A percentile compares a stretch with the other conserved stretches of the same genome.
These are phyloP conservation scores for Tipula vernalis DNA, from an alignment of 2,888 invertebrate genomes.

Conservation along the genomic window DNA sequence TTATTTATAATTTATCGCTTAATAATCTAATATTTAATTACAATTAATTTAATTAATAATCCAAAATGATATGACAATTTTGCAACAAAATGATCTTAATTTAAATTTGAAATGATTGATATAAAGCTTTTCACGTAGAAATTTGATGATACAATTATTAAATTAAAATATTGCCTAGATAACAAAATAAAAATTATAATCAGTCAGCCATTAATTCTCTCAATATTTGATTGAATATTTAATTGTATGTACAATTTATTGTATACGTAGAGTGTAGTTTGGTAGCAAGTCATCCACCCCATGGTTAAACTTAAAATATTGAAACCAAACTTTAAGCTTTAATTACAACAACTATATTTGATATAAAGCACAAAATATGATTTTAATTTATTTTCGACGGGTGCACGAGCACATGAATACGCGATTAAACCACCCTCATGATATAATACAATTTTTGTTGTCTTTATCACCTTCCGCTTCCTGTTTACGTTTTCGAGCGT, in stretches of 20 bases:
- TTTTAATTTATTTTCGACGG: neutral
- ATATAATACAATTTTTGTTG: constrained; percentile 74
- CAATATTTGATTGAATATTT: constrained; percentile 4
- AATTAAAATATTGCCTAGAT: neutral
- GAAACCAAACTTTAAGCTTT: neutral
- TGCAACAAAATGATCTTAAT: neutral
- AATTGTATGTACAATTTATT: neutral
- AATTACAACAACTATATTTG: neutral
- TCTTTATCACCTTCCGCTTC: constrained; percentile 40
- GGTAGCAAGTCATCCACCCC: neutral
- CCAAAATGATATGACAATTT: neutral
- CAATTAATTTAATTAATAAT: neutral
- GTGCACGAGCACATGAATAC: neutral
- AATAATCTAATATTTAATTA: neutral
- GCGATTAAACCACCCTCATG: constrained; percentile 44
- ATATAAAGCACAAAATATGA: constrained; percentile 4
- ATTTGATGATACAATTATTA: neutral
- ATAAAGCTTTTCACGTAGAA: neutral
- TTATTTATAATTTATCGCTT: neutral
- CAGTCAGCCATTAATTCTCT: constrained; percentile 4
- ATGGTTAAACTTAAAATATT: neutral
- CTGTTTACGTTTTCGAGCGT: constrained; percentile 55
- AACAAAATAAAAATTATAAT: neutral
- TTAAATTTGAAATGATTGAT: neutral
- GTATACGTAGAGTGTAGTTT: neutral